Conservation (phyloP, 2,113 vertebrate genomes). For the Syrmaticus mikado region DNA sequence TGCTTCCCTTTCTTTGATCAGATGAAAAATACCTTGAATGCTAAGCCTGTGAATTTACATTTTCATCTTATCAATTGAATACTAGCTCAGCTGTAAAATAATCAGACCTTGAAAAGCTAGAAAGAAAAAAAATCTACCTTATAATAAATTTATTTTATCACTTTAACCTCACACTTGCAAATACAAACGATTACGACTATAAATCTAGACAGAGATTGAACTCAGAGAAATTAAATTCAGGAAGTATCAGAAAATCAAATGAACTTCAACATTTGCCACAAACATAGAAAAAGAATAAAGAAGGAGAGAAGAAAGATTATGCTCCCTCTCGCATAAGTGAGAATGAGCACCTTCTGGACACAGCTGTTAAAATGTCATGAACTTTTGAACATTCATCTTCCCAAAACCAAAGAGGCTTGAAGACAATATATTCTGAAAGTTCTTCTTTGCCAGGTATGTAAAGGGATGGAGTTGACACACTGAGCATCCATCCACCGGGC, state of each 20-base stretch:
- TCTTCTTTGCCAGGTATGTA: not conserved
- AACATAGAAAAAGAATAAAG: not conserved
- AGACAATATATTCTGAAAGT: not conserved
- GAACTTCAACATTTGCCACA: slow-evolving; percentile 10
- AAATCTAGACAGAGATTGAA: slow-evolving; percentile 34
- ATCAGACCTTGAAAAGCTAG: slow-evolving; percentile 47
- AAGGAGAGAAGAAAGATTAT: not conserved
- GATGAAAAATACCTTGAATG: slow-evolving; percentile 55
- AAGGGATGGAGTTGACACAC: not conserved
- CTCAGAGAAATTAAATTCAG: slow-evolving; percentile 36
- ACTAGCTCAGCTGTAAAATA: slow-evolving; percentile 41
- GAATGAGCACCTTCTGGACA: not conserved
- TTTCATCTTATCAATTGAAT: slow-evolving; percentile 44
- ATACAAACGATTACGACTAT: slow-evolving; percentile 11
- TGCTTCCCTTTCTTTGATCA: slow-evolving; percentile 49
- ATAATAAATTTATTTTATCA: slow-evolving; percentile 35
- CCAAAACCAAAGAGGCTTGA: not conserved
- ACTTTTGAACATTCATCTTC: not conserved
- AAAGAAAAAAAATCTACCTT: not conserved
- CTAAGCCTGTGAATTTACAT: slow-evolving; percentile 57
- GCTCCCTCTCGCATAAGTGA: rapidly evolving
- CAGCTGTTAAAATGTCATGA: not conserved
- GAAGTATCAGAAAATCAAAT: slow-evolving; percentile 47
- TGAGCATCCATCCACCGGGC: not conserved
- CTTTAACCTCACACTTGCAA: slow-evolving; percentile 21